Conservation (phyloP, 2,797 vertebrate species). For the Notamacropus eugenii region DNA sequence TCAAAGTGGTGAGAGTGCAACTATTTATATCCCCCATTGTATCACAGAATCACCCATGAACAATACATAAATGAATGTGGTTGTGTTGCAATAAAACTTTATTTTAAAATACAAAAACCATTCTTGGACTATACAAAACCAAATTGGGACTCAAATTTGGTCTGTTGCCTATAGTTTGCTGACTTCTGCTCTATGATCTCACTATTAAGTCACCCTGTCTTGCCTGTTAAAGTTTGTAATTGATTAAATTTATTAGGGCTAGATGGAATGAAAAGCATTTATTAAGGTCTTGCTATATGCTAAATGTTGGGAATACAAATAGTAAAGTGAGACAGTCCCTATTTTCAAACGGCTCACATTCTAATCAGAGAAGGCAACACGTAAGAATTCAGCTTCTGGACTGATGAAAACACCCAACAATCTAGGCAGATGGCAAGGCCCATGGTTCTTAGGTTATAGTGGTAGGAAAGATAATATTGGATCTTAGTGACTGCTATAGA, state of each 20-base stretch:
- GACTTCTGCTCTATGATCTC: not conserved
- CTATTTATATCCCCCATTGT: not conserved
- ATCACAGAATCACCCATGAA: not conserved
- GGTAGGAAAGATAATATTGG: not conserved
- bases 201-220: not conserved
- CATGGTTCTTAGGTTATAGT: not conserved
- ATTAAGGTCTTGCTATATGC: not conserved
- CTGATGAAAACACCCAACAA: not conserved
- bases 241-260: not conserved
- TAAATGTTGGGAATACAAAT: not conserved
- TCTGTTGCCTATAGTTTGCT: too few relatives aligned
- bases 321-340: not conserved
- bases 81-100: constrained; percentile 4
- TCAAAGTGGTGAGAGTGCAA: not conserved
- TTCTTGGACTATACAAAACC: not conserved
- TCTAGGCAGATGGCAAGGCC: not conserved
- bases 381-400: not conserved
- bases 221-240: not conserved
- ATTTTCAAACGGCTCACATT: not conserved
- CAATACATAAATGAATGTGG: not conserved
- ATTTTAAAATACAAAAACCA: constrained; percentile 16
- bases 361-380: not conserved
- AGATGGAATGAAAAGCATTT: not conserved
- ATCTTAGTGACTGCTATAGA: too few relatives aligned
- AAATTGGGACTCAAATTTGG: not conserved